Conservation (phyloP, 2,113 vertebrate genomes). For the Alligator mississippiensis region DNA sequence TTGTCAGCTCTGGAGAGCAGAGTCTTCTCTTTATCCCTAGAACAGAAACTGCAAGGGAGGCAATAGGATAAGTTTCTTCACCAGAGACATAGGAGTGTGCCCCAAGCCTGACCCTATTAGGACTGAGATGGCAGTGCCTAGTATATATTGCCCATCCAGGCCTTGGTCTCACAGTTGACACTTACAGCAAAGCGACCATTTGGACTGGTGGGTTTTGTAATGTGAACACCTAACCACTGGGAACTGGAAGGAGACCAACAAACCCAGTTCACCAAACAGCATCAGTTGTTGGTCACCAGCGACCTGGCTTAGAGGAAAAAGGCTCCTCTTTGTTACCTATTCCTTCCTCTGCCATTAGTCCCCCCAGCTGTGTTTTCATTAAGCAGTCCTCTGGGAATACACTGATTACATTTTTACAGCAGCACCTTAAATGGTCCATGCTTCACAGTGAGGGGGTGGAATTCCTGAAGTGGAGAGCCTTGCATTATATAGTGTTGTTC, state of each 20-base stretch:
- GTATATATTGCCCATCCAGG: neutral
- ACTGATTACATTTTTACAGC: neutral
- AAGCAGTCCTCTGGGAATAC: neutral
- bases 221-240: accelerated
- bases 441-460: conserved; percentile 48
- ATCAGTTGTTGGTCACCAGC: neutral
- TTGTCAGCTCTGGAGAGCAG: neutral
- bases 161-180: neutral
- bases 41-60: accelerated
- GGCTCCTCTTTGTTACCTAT: neutral
- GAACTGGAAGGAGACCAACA: neutral
- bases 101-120: neutral
- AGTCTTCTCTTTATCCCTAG: neutral
- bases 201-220: neutral
- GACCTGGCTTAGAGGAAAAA: neutral
- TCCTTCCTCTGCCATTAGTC: neutral
- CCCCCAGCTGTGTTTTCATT: neutral
- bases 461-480: conserved; percentile 37
- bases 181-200: neutral
- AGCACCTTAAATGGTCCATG: neutral
- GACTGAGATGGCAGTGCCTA: neutral
- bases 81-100: neutral
- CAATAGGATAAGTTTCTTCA: neutral
- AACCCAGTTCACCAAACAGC: neutral
- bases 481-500: conserved; percentile 50